Percentiles rank a stretch among this genome's conserved stretches.
phyloP scores from a whole-genome alignment of 2,888 invertebrate species.

The Diplolepis rosae region DNA sequence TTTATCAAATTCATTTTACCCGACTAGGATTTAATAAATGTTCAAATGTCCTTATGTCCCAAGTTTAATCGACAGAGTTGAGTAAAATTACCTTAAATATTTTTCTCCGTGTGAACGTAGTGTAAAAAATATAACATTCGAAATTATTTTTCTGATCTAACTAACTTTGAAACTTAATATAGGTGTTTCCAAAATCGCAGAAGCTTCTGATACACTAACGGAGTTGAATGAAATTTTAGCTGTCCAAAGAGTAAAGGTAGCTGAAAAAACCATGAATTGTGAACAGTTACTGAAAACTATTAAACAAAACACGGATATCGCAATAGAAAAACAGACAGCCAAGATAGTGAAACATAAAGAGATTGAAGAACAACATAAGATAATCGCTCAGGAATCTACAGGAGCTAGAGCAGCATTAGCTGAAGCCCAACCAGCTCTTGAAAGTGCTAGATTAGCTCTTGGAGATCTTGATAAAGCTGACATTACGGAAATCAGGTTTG shows the following conservation, averaged over 20 bases:
- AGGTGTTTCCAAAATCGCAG: slow-evolving; percentile 85
- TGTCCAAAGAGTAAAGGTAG: slow-evolving; percentile 87
- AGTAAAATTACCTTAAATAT: no score
- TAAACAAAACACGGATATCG: slow-evolving; percentile 80
- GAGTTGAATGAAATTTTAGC: slow-evolving; percentile 87
- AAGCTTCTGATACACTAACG: slow-evolving; percentile 88
- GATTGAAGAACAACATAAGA: slow-evolving; percentile 86
- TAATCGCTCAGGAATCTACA: slow-evolving; percentile 86
- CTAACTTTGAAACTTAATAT: background rate
- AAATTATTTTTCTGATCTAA: background rate
- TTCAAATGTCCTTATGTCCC: no score
- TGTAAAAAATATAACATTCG: no score
- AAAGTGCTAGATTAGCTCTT: slow-evolving; percentile 86
- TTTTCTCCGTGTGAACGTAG: no score
- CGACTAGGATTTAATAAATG: no score
- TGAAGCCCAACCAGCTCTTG: slow-evolving; percentile 89
- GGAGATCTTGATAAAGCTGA: slow-evolving; percentile 90
- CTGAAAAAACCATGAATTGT: slow-evolving; percentile 87
- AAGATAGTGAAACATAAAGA: slow-evolving; percentile 87
- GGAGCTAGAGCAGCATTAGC: slow-evolving; percentile 88
- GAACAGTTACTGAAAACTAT: slow-evolving; percentile 86
- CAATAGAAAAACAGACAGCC: slow-evolving; percentile 85
- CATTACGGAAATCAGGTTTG: slow-evolving; percentile 87
- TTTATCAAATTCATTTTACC: no score
- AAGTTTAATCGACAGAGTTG: no score